Percentiles rank a stretch among this genome's conserved stretches.
Evolutionary conservation across 2,797 vertebrate genomes (phyloP).

Genomic region (Pitangus sulphuratus): DNA sequence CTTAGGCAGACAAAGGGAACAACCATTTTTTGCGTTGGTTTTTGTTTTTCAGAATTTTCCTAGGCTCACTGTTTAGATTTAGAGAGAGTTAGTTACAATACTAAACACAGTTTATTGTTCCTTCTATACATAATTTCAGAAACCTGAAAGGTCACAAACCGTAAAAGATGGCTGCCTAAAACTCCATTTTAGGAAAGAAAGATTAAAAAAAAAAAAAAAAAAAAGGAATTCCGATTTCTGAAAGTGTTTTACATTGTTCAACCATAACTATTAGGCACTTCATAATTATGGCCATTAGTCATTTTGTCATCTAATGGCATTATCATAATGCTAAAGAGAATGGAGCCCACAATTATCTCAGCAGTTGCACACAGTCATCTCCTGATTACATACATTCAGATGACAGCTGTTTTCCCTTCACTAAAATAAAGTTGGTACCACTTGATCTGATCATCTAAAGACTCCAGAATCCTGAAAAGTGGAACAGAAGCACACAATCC

Average conservation of each 20-base stretch:
- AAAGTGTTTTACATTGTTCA: background rate
- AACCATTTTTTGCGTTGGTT: background rate
- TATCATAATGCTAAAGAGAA: background rate
- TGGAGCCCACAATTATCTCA: constrained; percentile 5
- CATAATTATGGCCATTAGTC: background rate
- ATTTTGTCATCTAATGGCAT: constrained; percentile 1
- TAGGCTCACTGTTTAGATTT: too few relatives aligned
- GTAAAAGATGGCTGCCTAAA: background rate
- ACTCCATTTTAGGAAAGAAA: fast-evolving
- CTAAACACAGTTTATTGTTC: background rate
- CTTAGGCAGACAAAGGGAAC: background rate
- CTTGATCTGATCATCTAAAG: background rate
- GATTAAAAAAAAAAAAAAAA: too few relatives aligned
- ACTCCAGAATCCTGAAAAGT: background rate
- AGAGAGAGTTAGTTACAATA: too few relatives aligned
- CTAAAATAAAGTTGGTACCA: background rate
- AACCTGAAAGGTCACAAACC: background rate
- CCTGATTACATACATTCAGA: background rate
- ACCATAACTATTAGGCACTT: background rate
- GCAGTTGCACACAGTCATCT: constrained; percentile 16
- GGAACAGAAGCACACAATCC: background rate
- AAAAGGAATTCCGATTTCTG: background rate
- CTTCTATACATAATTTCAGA: background rate
- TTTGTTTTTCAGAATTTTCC: too few relatives aligned
- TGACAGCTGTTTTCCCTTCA: background rate